These are phyloP conservation scores for Gymnocypris eckloni DNA, from an alignment of 2,797 vertebrate species.

Conservation along the genomic window DNA sequence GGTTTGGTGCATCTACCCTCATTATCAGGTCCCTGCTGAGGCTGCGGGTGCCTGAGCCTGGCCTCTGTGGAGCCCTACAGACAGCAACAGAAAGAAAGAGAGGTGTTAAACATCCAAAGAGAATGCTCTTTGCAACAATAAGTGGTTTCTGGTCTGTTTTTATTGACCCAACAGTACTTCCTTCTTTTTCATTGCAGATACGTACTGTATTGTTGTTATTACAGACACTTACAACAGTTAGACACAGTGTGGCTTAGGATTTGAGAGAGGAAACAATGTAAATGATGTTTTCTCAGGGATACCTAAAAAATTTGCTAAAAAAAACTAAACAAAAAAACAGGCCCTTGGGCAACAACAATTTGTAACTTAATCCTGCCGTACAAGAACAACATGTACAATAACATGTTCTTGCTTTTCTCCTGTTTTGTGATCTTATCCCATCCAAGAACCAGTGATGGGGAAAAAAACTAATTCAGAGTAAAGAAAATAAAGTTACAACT, in stretches of 20 bases:
- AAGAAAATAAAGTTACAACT: background rate
- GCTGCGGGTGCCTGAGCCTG: constrained; percentile 73
- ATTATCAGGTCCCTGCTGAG: constrained; percentile 64
- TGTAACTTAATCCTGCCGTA: background rate
- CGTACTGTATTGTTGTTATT: background rate
- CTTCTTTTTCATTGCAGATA: background rate
- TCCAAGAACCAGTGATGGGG: background rate
- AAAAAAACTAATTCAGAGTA: constrained; percentile 22
- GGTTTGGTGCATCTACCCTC: constrained; percentile 42
- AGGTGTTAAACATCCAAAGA: background rate
- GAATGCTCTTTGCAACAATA: constrained; percentile 15
- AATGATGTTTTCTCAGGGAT: constrained; percentile 17
- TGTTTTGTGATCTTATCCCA: background rate
- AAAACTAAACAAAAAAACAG: background rate
- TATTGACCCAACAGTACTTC: constrained; percentile 56
- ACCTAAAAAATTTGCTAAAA: background rate
- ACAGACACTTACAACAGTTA: constrained; percentile 62
- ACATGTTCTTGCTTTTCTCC: background rate
- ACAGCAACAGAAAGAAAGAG: background rate
- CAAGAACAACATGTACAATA: constrained; percentile 1
- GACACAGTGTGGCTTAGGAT: constrained; percentile 63
- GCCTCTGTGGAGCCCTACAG: constrained; percentile 72
- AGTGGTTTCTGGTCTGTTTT: constrained; percentile 46
- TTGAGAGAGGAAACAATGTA: constrained; percentile 50
- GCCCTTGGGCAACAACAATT: background rate